Evolutionary conservation across 1,140 invertebrate genomes (phyloP).

Genomic region (Hyles euphorbiae): DNA sequence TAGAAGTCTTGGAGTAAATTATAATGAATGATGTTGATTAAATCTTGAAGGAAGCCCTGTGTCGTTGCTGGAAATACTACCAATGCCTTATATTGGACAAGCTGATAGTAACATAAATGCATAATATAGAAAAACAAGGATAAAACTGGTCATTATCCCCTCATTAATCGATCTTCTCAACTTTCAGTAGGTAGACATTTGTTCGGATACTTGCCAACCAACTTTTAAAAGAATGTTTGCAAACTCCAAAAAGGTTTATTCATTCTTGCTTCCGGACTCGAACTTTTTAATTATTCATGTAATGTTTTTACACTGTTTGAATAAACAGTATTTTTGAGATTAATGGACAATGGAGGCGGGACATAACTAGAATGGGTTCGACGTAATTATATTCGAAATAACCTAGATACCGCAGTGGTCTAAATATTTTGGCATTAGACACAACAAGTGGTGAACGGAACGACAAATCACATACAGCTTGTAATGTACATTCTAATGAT

Average conservation of each 20-base stretch:
- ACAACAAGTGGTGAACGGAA: too few species aligned
- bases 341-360: neutral
- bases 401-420: too few species aligned
- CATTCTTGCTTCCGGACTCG: conserved; percentile 7
- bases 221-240: conserved; percentile 6
- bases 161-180: conserved; percentile 6
- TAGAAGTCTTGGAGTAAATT: too few species aligned
- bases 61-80: too few species aligned
- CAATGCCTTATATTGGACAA: too few species aligned
- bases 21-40: too few species aligned
- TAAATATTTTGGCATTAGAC: too few species aligned
- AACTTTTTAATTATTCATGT: conserved; percentile 9
- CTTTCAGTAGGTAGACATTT: conserved; percentile 6
- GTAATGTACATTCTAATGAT: too few species aligned
- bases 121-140: neutral
- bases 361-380: neutral
- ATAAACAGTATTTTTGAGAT: neutral
- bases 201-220: conserved; percentile 8
- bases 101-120: too few species aligned
- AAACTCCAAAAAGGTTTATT: conserved; percentile 2
- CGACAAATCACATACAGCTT: too few species aligned
- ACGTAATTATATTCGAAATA: too few species aligned
- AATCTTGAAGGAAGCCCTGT: too few species aligned
- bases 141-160: neutral
- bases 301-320: neutral